Conservation (phyloP, 2,797 vertebrate species). For the Prunella strophiata region DNA sequence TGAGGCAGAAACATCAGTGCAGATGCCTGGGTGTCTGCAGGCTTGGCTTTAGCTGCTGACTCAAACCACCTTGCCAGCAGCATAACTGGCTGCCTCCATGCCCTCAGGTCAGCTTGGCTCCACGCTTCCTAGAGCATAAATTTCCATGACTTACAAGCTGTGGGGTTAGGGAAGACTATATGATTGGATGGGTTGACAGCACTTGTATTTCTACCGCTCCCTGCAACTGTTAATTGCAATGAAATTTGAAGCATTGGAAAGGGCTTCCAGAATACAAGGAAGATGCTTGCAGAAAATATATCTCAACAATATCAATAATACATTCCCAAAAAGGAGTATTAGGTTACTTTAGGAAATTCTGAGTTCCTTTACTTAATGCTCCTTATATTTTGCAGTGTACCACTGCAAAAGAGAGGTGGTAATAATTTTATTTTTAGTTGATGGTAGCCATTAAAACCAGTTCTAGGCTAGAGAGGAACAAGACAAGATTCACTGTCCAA, state of each 20-base stretch:
- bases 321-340: not conserved
- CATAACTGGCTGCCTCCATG: conserved; percentile 24
- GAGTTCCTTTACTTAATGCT: not conserved
- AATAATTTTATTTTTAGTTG: not conserved
- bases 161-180: not conserved
- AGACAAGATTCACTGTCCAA: not conserved
- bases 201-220: not conserved
- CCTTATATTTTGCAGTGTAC: not conserved
- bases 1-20: not conserved
- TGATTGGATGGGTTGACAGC: not conserved
- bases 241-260: conserved; percentile 33
- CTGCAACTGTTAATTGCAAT: conserved; percentile 13
- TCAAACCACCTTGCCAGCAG: conserved; percentile 38
- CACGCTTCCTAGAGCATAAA: not conserved
- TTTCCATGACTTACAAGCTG: conserved; percentile 17
- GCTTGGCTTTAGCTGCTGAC: conserved; percentile 8
- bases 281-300: not conserved
- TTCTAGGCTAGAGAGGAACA: not conserved
- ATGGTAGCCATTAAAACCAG: not conserved
- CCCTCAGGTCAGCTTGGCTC: conserved; percentile 60
- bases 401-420: not conserved
- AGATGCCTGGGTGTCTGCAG: not conserved
- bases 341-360: not conserved
- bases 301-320: conserved; percentile 7
- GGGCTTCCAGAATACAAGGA: not conserved